phyloP scores from a whole-genome alignment of 2,113 vertebrate genomes.

The Pimephales promelas region DNA sequence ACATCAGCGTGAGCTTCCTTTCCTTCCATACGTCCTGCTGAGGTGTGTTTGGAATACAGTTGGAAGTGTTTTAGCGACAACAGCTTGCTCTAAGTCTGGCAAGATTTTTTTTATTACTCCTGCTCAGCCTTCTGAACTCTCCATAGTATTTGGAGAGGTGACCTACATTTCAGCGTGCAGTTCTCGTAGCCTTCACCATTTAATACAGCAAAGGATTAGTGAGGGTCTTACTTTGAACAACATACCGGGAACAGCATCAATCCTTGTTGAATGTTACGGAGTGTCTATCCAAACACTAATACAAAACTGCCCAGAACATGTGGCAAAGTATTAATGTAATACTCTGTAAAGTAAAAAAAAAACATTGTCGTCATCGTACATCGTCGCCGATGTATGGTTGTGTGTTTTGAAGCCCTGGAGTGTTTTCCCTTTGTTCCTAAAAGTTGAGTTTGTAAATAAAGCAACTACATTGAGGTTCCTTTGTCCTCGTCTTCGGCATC shows the following conservation, averaged over 20 bases:
- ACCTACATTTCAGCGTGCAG: conserved; percentile 49
- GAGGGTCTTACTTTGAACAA: conserved; percentile 43
- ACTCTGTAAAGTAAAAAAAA: not conserved
- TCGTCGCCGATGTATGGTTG: no score
- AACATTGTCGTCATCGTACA: no score
- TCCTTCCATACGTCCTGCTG: not conserved
- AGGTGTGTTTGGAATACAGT: conserved; percentile 19
- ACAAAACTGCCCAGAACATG: conserved; percentile 17
- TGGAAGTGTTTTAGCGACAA: conserved; percentile 18
- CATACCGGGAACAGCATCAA: conserved; percentile 21
- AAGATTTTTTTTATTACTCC: conserved; percentile 32
- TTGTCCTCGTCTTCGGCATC: no score
- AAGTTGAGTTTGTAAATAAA: no score
- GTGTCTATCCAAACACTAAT: conserved; percentile 22
- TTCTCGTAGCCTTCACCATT: conserved; percentile 44
- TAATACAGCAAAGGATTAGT: conserved; percentile 57
- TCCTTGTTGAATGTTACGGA: conserved; percentile 35
- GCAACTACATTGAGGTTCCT: no score
- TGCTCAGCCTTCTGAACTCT: conserved; percentile 46
- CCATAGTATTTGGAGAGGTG: conserved; percentile 37
- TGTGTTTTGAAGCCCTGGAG: no score
- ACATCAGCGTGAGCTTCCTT: not conserved
- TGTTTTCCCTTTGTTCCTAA: no score
- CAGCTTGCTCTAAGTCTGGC: conserved; percentile 30
- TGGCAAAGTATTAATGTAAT: not conserved